phyloP scores from a whole-genome alignment of 2,888 invertebrate genomes.

The Lasioglossum morio region DNA sequence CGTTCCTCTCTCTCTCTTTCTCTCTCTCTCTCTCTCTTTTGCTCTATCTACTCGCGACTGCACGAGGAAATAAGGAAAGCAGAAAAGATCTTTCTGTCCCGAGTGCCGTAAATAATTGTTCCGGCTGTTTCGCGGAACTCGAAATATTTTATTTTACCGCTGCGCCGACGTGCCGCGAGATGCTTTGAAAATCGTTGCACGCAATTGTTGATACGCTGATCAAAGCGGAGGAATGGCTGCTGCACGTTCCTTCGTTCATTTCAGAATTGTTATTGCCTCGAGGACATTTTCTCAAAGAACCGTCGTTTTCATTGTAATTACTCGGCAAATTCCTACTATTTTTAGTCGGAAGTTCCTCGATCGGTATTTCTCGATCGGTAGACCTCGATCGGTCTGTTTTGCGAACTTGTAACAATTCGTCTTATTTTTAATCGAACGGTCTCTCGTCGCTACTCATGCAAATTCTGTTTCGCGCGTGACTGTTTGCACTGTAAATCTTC shows the following conservation, averaged over 20 bases:
- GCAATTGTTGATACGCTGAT: neutral
- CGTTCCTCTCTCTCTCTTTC: neutral
- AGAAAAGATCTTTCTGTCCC: slow-evolving; percentile 18
- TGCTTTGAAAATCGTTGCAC: neutral
- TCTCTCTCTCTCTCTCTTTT: neutral
- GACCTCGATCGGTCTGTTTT: neutral
- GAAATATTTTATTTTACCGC: slow-evolving; percentile 13
- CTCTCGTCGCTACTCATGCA: neutral
- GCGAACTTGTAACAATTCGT: too few relatives aligned
- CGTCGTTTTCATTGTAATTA: neutral
- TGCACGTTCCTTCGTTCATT: neutral
- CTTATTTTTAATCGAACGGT: neutral
- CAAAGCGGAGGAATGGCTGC: neutral
- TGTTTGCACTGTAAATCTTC: neutral
- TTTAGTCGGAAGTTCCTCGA: neutral
- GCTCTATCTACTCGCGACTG: neutral
- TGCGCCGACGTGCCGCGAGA: neutral
- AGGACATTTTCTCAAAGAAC: neutral
- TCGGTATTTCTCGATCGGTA: neutral
- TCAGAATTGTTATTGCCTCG: neutral
- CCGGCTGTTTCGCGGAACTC: slow-evolving; percentile 41
- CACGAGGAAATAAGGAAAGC: slow-evolving; percentile 34
- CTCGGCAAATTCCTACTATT: neutral
- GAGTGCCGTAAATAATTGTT: slow-evolving; percentile 55
- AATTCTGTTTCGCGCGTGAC: neutral